Conservation (phyloP, 2,797 vertebrate genomes). For the Gallirallus australis region DNA sequence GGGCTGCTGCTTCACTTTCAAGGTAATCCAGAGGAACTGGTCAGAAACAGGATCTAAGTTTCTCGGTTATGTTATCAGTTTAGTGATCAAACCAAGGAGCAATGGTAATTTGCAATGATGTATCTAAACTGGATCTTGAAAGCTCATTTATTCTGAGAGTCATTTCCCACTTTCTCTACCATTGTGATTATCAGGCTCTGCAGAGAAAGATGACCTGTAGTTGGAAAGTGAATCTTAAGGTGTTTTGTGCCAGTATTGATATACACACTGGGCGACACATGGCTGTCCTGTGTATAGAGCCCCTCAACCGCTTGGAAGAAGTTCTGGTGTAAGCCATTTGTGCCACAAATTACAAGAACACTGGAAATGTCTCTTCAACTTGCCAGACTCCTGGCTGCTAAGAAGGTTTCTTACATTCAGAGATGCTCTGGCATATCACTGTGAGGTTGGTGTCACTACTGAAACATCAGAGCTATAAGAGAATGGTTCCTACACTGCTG, state of each 20-base stretch:
- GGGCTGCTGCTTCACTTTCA: not conserved
- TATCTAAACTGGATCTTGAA: not conserved
- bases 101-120: not conserved
- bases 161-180: not conserved
- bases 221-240: not conserved
- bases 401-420: not conserved
- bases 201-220: not conserved
- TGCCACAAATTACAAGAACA: not conserved
- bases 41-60: not conserved
- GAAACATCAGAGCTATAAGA: not conserved
- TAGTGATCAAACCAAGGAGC: not conserved
- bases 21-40: not conserved
- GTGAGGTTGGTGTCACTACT: not conserved
- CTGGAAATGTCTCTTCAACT: not conserved
- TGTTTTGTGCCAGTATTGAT: not conserved
- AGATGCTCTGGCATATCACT: not conserved
- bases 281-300: not conserved
- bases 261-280: accelerated
- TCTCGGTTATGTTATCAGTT: not conserved
- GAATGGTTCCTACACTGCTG: not conserved
- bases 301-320: not conserved
- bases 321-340: not conserved
- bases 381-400: not conserved
- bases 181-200: not conserved
- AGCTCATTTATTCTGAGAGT: not conserved